phyloP scores from a whole-genome alignment of 2,888 invertebrate species.

The Cylindroiulus punctatus region DNA sequence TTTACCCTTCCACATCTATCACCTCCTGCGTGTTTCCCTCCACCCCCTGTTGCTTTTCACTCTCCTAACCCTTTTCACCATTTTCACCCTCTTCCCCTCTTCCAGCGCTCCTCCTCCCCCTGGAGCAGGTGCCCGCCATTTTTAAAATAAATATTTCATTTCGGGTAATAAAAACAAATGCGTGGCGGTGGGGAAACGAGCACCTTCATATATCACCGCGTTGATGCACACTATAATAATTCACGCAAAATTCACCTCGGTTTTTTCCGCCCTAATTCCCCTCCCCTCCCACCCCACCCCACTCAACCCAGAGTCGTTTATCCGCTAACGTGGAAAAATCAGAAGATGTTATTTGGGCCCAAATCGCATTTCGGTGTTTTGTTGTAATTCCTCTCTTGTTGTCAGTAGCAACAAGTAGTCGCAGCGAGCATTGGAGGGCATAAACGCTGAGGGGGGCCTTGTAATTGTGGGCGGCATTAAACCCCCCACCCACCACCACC shows the following conservation, averaged over 20 bases:
- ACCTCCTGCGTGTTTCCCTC: too few relatives aligned
- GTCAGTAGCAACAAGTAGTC: slow-evolving; percentile 32
- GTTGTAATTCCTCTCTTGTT: slow-evolving; percentile 9
- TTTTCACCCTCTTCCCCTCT: neutral
- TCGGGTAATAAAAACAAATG: neutral
- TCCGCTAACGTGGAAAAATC: neutral
- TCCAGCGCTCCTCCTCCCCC: neutral
- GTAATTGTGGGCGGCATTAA: neutral
- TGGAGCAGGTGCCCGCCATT: neutral
- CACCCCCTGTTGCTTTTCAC: too few relatives aligned
- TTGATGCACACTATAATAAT: slow-evolving; percentile 12
- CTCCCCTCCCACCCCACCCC: neutral
- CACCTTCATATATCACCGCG: neutral
- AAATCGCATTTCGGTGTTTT: slow-evolving; percentile 25
- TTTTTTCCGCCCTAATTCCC: neutral
- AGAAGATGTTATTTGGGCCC: neutral
- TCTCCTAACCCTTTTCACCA: too few relatives aligned
- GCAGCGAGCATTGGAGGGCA: neutral
- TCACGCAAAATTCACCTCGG: neutral
- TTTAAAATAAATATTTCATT: slow-evolving; percentile 32
- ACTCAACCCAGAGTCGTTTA: too few relatives aligned
- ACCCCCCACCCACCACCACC: neutral
- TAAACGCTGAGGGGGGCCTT: neutral
- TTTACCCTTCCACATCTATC: too few relatives aligned
- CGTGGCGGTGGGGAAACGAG: neutral